Percentiles rank a stretch among this genome's conserved stretches.
Evolutionary conservation across 2,113 vertebrate species (phyloP).

Genomic region (Thamnophis sirtalis): DNA sequence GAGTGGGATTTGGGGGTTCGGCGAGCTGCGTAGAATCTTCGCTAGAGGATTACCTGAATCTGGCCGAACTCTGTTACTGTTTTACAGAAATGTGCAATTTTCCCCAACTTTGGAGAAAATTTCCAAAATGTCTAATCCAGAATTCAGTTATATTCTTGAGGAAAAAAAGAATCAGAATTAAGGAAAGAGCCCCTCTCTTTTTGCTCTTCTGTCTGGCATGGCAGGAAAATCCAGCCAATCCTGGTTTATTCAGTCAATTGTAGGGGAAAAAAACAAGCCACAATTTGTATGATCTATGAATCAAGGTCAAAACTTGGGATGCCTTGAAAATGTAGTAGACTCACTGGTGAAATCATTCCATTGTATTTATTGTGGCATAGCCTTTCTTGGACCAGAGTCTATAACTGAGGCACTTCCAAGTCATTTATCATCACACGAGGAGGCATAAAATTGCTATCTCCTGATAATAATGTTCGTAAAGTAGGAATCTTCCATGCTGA

Average conservation of each 20-base stretch:
- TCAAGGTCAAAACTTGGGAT: not conserved
- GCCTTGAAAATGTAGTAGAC: not conserved
- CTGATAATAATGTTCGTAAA: not conserved
- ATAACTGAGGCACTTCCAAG: not conserved
- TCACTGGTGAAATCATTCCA: not conserved
- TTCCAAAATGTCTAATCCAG: not conserved
- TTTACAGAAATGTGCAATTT: no score
- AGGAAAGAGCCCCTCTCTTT: not conserved
- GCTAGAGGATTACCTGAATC: no score
- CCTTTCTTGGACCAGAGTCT: not conserved
- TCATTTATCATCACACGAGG: not conserved
- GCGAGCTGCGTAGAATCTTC: no score
- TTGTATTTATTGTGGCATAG: not conserved
- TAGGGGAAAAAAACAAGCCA: not conserved
- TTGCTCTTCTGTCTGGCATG: not conserved
- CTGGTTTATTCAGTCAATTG: not conserved
- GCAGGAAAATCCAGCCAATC: not conserved
- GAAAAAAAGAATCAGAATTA: not conserved
- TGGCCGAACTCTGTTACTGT: no score
- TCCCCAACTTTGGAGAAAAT: no score
- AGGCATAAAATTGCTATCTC: not conserved
- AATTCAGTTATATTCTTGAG: not conserved
- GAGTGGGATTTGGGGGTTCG: no score
- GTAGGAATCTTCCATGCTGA: not conserved
- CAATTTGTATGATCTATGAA: not conserved